Evolutionary conservation across 2,113 vertebrate species (phyloP).

Genomic region (Sula dactylatra): DNA sequence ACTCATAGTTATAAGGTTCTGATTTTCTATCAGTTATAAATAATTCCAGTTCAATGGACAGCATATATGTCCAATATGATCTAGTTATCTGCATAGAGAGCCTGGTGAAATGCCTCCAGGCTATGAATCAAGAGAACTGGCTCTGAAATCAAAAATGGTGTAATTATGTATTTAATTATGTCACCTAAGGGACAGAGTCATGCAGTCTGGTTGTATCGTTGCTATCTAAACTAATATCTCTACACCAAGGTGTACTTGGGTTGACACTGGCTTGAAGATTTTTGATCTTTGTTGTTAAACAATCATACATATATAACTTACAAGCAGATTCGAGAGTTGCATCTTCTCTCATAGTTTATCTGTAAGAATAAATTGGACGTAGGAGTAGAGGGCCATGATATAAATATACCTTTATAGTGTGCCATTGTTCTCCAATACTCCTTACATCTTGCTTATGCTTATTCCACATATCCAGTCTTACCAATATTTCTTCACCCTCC

Average conservation of each 20-base stretch:
- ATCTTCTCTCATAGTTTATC: not conserved
- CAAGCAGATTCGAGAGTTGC: not conserved
- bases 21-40: not conserved
- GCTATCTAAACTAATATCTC: not conserved
- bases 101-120: not conserved
- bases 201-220: not conserved
- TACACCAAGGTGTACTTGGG: not conserved
- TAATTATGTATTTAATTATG: conserved; percentile 31
- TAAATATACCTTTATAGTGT: not conserved
- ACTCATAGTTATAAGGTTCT: not conserved
- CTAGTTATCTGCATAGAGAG: not conserved
- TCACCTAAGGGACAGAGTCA: not conserved
- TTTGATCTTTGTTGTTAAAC: not conserved
- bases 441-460: not conserved
- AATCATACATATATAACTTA: not conserved
- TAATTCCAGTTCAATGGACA: not conserved
- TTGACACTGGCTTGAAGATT: not conserved
- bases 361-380: not conserved
- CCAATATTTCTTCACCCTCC: not conserved
- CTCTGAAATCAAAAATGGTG: not conserved
- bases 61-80: not conserved
- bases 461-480: not conserved
- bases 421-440: not conserved
- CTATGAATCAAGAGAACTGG: not conserved
- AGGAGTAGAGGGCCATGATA: not conserved